Conservation (phyloP, 2,888 invertebrate species). For the Acanthococcus lagerstroemiae region DNA sequence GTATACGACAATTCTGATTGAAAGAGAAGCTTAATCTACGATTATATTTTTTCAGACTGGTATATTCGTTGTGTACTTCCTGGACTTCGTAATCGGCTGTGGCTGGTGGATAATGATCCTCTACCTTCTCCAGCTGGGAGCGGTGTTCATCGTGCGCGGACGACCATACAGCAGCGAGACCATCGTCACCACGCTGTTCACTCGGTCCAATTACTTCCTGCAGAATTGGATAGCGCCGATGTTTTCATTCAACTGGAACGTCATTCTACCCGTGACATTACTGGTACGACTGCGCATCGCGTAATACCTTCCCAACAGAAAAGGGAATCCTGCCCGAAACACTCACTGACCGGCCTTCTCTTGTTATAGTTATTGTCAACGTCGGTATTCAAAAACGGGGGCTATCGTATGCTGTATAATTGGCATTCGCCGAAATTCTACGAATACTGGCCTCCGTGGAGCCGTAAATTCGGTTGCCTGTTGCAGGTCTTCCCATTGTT, state of each 20-base stretch:
- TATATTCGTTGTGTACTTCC: constrained; percentile 68
- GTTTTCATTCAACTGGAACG: constrained; percentile 78
- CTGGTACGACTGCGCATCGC: constrained; percentile 49
- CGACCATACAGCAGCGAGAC: constrained; percentile 74
- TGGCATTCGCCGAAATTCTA: constrained; percentile 51
- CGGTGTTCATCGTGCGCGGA: constrained; percentile 77
- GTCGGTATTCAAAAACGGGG: constrained; percentile 60
- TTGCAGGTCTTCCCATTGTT: constrained; percentile 67
- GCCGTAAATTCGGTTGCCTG: constrained; percentile 63
- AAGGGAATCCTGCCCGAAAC: constrained; percentile 32
- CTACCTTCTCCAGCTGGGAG: constrained; percentile 63
- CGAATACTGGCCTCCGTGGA: constrained; percentile 73
- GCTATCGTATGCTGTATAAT: constrained; percentile 55
- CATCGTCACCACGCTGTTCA: constrained; percentile 51
- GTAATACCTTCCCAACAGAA: background rate
- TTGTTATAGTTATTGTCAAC: constrained; percentile 51
- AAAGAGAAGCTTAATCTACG: too few species aligned
- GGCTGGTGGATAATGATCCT: constrained; percentile 78
- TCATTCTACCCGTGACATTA: constrained; percentile 68
- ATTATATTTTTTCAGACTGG: constrained; percentile 54
- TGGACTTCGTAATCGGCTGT: constrained; percentile 74
- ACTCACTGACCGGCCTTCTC: constrained; percentile 13
- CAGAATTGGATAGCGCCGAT: constrained; percentile 56
- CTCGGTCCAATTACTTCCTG: constrained; percentile 43
- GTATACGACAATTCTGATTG: too few species aligned